These are phyloP conservation scores for Nowickia ferox DNA, from an alignment of 2,888 invertebrate species.

Conservation along the genomic window DNA sequence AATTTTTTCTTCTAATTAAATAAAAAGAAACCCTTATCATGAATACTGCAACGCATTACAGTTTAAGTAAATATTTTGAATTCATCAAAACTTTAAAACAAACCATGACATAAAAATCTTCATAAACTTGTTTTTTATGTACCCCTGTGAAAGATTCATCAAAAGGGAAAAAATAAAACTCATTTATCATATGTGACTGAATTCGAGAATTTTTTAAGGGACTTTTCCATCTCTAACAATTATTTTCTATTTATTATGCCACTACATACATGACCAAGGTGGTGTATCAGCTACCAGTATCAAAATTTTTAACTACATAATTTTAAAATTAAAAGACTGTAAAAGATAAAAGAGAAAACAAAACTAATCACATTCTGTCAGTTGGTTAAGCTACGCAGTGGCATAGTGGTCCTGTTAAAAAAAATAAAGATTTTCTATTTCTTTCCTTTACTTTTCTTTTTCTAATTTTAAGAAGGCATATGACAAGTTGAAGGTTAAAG, in stretches of 20 bases:
- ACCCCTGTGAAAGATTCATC: background rate
- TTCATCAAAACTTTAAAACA: conserved; percentile 65
- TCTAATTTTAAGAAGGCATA: conserved; percentile 41
- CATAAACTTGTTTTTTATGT: background rate
- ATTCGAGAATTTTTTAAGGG: background rate
- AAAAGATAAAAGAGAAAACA: conserved; percentile 35
- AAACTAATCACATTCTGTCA: conserved; percentile 66
- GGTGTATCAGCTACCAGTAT: conserved; percentile 66
- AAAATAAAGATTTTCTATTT: conserved; percentile 31
- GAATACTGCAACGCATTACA: conserved; percentile 74
- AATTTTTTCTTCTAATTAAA: no score
- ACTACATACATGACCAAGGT: conserved; percentile 27
- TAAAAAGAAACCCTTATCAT: conserved; percentile 78
- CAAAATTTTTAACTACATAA: conserved; percentile 57
- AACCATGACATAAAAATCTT: conserved; percentile 4
- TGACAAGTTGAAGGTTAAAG: conserved; percentile 38
- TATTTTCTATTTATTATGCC: conserved; percentile 2
- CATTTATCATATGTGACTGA: conserved; percentile 42
- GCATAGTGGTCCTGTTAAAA: conserved; percentile 6
- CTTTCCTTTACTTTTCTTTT: background rate
- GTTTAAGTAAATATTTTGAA: conserved; percentile 69
- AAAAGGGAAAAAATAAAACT: conserved; percentile 19
- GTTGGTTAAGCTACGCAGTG: conserved; percentile 11
- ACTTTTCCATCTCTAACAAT: conserved; percentile 1
- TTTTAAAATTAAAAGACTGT: conserved; percentile 65